phyloP scores from a whole-genome alignment of 2,797 vertebrate genomes.

The Pristis pectinata region DNA sequence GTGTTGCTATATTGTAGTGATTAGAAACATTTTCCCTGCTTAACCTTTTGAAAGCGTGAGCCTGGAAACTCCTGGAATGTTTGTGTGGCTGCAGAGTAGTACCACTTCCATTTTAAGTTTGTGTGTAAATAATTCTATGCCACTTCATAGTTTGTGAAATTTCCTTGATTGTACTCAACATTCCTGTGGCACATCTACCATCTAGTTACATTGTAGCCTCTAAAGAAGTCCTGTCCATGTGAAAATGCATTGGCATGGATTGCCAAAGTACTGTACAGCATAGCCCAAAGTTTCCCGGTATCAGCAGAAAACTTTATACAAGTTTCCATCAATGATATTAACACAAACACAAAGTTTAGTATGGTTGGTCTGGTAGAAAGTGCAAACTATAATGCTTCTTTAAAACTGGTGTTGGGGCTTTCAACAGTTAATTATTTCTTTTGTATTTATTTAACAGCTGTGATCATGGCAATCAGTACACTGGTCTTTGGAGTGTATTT shows the following conservation, averaged over 20 bases:
- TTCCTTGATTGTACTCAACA: neutral
- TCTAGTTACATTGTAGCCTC: neutral
- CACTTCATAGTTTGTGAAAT: neutral
- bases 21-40: neutral
- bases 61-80: neutral
- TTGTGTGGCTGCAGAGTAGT: neutral
- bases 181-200: neutral
- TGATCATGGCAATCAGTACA: conserved; percentile 74
- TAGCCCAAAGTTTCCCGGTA: neutral
- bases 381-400: neutral
- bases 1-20: too few relatives aligned
- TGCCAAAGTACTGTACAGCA: neutral
- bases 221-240: neutral
- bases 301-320: neutral
- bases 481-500: conserved; percentile 77
- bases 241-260: neutral
- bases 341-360: neutral
- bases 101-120: neutral
- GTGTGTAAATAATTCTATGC: neutral
- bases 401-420: neutral
- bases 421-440: neutral
- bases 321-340: neutral
- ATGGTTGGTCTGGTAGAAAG: neutral
- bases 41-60: neutral
- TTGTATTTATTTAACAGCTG: conserved; percentile 52